Base-by-base conservation (phyloP, 2,888 invertebrate genomes). In the Aporophyla nigra region DNA sequence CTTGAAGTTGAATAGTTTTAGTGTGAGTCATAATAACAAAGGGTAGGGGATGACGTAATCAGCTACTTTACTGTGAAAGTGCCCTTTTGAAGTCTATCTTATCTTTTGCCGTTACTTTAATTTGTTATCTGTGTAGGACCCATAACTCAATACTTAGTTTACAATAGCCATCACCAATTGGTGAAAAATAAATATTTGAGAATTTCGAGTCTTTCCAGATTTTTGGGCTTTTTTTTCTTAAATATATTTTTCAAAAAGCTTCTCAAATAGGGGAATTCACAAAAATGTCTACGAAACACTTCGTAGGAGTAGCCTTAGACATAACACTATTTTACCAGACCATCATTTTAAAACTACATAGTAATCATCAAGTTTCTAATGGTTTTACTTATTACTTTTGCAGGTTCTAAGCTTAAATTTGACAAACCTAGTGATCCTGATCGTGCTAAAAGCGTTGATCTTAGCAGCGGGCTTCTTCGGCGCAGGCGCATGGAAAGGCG, bases 391-490 rank as follows among this genome's bases (percentile, higher is more conserved):
- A 19, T 62, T 33, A 53, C 19, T 6, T 19, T 87, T 92, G 1
- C 94, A 98, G 98, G 98, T 98, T 5, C 94, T 99, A 65, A 99
- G 98, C 88, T 94, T 99, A 71, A 99, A 99, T 94, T 94, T 99
- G 76, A 98, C 98, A 0, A 99, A 98, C 93, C 94, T 99, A 82
- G 96, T 99, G 66, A 98, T 99, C 79, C 96, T 99, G 74, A 97
- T 99, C 69, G 97, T 99, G 51, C 95, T 99, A 79, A 99, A 99
- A 94, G 98, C 98, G 0, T 95, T 99, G 12, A 98, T 99, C 80
- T 97, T 98, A 88, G 98, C 98, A 0, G 98, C 98, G 19, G 98
- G 98, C 0, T 97, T 98, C 89, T 96, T 98, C 88, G 98, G 98
- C 10, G 97, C 97, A 1, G 98, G 98, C 0, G 97, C 97, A n/a